Evolutionary conservation across 1,140 invertebrate genomes (phyloP), one percentile per base, ranked within the genome.

Genomic region (Drosophila sp.): DNA sequence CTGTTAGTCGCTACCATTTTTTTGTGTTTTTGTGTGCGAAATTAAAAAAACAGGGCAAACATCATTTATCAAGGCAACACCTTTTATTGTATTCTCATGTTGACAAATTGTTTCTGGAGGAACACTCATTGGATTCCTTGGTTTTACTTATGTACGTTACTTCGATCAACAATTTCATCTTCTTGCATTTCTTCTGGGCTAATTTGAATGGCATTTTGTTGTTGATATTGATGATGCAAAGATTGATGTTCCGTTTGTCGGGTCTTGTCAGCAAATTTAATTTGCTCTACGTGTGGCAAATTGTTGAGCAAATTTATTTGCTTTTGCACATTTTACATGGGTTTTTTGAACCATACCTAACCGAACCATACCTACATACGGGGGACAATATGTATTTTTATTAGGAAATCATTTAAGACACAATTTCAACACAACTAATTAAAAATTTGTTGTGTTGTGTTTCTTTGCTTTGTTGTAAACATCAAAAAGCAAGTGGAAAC

Each of bases 21-120:
- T n/a, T 11, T 57, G 40, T 55, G 7, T 67, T 50, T 67, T 61
- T 60, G 35, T 60, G 50, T 67, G 75, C 75, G 41, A 78, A 78
- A 75, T 78, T 74, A 74, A 76, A 76, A 69, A 76, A 69, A 76
- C 44, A 50, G 30, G 11, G 35, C 7, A 44, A 41, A 47, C 47
- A 75, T 78, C 76, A 78, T 78, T 78, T 78, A 66, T 78, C 76
- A 78, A 74, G 62, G 72, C 72, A 64, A 67, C 70, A 71, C 68
- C 72, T 74, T 74, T 50, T 60, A 33, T 17, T 40, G 32, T 44
- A 17, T 25, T 7, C n/a, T 38, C 23, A 11, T 50, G 55, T 23
- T 73, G 75, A 78, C 72, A 71, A 78, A 74, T 71, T 58, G 38
- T 27, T 44, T n/a, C 17, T 57, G 38, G 62, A 44, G 41, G 3